Evolutionary conservation across 23 tunicate genomes (phyloP).

Genomic region (Ciona savignyi): DNA sequence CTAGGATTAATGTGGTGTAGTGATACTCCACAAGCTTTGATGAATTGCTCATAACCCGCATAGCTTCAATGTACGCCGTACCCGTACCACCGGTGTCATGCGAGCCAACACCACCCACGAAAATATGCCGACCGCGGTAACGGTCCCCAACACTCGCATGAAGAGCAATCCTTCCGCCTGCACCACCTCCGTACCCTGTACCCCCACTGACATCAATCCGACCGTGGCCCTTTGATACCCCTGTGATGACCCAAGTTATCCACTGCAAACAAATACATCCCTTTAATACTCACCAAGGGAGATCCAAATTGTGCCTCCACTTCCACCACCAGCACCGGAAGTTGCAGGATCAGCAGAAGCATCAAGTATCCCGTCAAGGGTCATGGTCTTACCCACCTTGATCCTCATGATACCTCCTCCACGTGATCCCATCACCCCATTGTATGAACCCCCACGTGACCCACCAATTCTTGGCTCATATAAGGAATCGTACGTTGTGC

Average conservation of each 20-base stretch:
- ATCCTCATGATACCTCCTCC: slow-evolving; percentile 18
- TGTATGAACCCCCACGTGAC: slow-evolving; percentile 8
- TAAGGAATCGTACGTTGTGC: slow-evolving; percentile 14
- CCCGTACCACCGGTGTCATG: slow-evolving; percentile 18
- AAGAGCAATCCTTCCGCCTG: slow-evolving; percentile 30
- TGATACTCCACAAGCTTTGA: no score
- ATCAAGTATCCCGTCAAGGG: slow-evolving; percentile 16
- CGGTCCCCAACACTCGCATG: slow-evolving; percentile 5
- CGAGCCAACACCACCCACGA: slow-evolving; percentile 6
- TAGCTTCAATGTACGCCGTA: slow-evolving; percentile 14
- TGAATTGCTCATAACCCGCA: not conserved
- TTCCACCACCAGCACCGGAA: slow-evolving; percentile 18
- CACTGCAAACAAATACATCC: no score
- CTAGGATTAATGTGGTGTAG: slow-evolving; percentile 18
- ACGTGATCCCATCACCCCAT: slow-evolving; percentile 3
- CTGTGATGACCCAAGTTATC: slow-evolving; percentile 4
- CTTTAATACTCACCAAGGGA: no score
- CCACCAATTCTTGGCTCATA: slow-evolving; percentile 22
- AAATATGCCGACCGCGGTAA: slow-evolving; percentile 2
- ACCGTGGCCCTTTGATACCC: slow-evolving; percentile 15
- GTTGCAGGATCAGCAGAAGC: slow-evolving; percentile 23
- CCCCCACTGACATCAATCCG: slow-evolving; percentile 28
- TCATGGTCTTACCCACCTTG: not conserved
- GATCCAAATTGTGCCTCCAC: slow-evolving; percentile 22
- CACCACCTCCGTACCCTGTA: slow-evolving; percentile 19